A percentile compares a stretch with the other conserved stretches of the same genome.
phyloP scores from a whole-genome alignment of 1,140 invertebrate genomes.

The Tetramorium simillimum region DNA sequence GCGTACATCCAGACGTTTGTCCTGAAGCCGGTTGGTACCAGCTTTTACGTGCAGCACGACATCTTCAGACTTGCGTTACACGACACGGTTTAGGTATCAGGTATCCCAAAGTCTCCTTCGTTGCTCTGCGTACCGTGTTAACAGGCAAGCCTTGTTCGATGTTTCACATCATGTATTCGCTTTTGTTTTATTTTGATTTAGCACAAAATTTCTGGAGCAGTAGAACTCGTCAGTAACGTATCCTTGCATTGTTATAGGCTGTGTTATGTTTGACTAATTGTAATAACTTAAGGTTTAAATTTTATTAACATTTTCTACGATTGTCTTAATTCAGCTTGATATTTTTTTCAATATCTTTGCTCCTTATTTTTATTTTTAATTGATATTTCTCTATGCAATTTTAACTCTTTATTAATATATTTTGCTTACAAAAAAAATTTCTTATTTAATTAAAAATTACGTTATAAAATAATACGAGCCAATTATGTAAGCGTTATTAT shows the following conservation, averaged over 20 bases:
- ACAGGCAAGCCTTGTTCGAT: constrained; percentile 78
- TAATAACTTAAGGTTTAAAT: not conserved
- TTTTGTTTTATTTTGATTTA: not conserved
- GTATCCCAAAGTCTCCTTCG: constrained; percentile 70
- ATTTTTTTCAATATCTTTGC: not conserved
- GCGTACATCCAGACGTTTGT: constrained; percentile 97
- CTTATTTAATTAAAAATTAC: not conserved
- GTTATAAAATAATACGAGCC: not conserved
- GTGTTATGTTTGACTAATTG: not conserved
- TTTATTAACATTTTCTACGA: not conserved
- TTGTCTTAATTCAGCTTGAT: not conserved
- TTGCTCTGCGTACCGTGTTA: constrained; percentile 76
- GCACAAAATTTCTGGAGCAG: not conserved
- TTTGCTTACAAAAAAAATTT: not conserved
- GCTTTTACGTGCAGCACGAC: constrained; percentile 96
- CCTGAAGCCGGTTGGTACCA: constrained; percentile 93
- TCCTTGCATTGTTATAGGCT: not conserved
- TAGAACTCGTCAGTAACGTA: not conserved
- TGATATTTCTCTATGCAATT: not conserved
- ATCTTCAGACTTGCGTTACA: constrained; percentile 95
- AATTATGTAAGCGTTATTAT: not conserved
- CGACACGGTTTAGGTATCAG: constrained; percentile 87
- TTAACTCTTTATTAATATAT: not conserved
- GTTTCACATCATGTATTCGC: constrained; percentile 23
- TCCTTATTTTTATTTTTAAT: constrained; percentile 4